Evolutionary conservation across 2,113 vertebrate genomes (phyloP).

Genomic region (Chauna torquata): DNA sequence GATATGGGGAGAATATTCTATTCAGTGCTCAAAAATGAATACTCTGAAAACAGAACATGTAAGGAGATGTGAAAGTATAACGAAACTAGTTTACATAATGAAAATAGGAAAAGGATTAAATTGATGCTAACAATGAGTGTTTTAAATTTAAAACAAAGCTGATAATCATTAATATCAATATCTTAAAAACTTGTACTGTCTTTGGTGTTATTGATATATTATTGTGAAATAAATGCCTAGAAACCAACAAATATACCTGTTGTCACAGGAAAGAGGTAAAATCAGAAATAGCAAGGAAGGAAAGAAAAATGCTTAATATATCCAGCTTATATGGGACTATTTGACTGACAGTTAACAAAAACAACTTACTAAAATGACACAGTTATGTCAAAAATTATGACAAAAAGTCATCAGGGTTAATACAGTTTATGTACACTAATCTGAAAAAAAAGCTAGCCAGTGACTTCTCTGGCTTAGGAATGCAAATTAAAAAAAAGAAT

Average conservation of each 20-base stretch:
- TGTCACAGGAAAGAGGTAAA: neutral
- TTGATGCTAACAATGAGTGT: neutral
- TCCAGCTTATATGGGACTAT: neutral
- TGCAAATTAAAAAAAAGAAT: too few relatives aligned
- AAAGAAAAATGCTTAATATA: neutral
- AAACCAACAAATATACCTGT: neutral
- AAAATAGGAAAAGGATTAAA: neutral
- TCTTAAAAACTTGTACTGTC: neutral
- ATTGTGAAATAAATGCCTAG: neutral
- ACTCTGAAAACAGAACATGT: neutral
- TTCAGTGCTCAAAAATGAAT: neutral
- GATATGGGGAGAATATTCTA: neutral
- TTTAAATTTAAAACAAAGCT: neutral
- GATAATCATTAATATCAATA: neutral
- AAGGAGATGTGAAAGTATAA: neutral
- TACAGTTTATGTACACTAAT: neutral
- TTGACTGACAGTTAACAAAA: neutral
- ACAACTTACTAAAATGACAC: neutral
- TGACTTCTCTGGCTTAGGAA: neutral
- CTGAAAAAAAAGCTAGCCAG: neutral
- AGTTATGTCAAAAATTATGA: neutral
- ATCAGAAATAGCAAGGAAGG: neutral
- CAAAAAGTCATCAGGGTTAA: neutral
- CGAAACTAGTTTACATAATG: neutral
- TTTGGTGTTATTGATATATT: neutral